Evolutionary conservation across 2,113 vertebrate genomes (phyloP).

Genomic region (Vimba vimba): DNA sequence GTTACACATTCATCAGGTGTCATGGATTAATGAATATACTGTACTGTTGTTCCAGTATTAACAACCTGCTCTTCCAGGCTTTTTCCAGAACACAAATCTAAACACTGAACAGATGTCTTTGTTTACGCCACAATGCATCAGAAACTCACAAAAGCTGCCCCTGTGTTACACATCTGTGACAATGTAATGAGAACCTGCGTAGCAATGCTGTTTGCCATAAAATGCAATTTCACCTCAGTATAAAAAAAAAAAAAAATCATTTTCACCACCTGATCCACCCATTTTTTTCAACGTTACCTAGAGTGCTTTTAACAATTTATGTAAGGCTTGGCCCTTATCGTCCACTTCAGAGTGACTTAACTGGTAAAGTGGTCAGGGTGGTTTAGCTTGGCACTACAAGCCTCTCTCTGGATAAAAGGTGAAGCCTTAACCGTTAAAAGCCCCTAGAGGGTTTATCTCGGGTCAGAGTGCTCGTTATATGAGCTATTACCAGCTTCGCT

Average conservation of each 20-base stretch:
- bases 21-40: background rate
- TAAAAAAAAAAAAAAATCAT: background rate
- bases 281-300: background rate
- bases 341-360: constrained; percentile 19
- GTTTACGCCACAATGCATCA: constrained; percentile 24
- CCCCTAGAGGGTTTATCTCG: constrained; percentile 29
- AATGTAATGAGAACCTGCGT: constrained; percentile 19
- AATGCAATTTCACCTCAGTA: constrained; percentile 26
- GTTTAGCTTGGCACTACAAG: constrained; percentile 8
- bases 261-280: constrained; percentile 29
- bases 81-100: constrained; percentile 2
- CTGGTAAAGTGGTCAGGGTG: constrained; percentile 23
- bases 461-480: constrained; percentile 9
- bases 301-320: constrained; percentile 1
- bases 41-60: background rate
- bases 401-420: constrained; percentile 33
- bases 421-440: constrained; percentile 44
- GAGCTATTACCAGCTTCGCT: background rate
- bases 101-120: constrained; percentile 29
- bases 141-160: constrained; percentile 20
- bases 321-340: background rate
- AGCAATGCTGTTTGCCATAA: constrained; percentile 10
- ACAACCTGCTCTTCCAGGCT: constrained; percentile 8
- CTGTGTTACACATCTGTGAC: constrained; percentile 36
- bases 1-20: constrained; percentile 8